Evolutionary conservation across 2,888 invertebrate species (phyloP), one percentile per base, ranked within the genome.

Genomic region (Ormyrus nitidulus): DNA sequence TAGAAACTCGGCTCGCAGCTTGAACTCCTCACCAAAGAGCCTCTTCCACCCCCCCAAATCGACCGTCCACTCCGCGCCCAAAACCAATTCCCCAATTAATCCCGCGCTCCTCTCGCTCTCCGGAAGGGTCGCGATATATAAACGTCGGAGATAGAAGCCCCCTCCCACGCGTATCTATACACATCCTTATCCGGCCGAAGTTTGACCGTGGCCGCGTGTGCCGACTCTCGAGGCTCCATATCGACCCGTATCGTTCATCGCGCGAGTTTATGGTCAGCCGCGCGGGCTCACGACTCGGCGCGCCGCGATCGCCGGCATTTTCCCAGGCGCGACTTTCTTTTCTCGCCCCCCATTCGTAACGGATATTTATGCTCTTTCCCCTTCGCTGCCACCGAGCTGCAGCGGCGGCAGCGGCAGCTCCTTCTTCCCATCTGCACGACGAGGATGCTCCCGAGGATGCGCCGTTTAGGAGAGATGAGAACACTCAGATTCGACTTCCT

Each of bases 231-330:
- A 19, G 19, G 19, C 64, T 34, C 6, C 62, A 46, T 51, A 54
- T 68, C 54, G 13, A 7, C 46, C 84, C 83, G 84, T 86, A 87
- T 86, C 86, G 85, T 86, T 84, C 85, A 86, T 87, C 87, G 85
- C 83, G 81, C 82, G 84, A 84, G 83, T 87, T 86, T 86, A 87
- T 84, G 87, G 83, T 83, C 76, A 80, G 54, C 71, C 71, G 56
- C 8, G 58, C 8, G 58, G 34, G 34, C 72, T 51, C 80, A 74
- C 73, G 69, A 76, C 73, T 66, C 64, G 53, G 11, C 71, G 66
- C 46, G 68, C 65, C 68, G 62, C 73, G 19, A 19, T 79, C 54
- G 68, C 71, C 19, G n/a, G 65, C 72, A 77, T 75, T 80, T 80
- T 80, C 76, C 76, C 76, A 80, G 76, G 71, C 79, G 79, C 72